Conservation (phyloP, 2,113 vertebrate genomes). For the Brienomyrus longianalis region DNA sequence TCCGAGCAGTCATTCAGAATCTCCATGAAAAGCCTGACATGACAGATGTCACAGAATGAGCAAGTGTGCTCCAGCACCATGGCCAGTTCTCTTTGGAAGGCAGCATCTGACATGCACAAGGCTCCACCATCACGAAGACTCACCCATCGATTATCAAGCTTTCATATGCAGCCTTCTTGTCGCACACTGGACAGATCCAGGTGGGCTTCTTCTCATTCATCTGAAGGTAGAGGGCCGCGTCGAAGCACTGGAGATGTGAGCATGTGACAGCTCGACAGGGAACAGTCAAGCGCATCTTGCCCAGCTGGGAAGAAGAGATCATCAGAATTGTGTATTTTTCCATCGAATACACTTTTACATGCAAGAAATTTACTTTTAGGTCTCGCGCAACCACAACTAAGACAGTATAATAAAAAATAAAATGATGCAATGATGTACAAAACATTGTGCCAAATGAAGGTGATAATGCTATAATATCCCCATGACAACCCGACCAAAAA, state of each 20-base stretch:
- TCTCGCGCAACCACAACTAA: background rate
- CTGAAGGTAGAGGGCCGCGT: constrained; percentile 93
- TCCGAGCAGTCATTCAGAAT: constrained; percentile 93
- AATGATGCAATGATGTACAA: background rate
- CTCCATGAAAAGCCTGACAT: constrained; percentile 86
- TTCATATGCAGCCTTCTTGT: constrained; percentile 92
- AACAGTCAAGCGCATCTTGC: constrained; percentile 92
- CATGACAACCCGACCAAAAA: background rate
- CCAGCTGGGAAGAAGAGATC: constrained; percentile 63
- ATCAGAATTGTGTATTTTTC: background rate
- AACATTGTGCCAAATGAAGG: background rate
- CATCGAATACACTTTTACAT: background rate
- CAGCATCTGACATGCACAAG: too few species aligned
- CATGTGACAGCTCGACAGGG: constrained; percentile 92
- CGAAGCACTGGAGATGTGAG: constrained; percentile 94
- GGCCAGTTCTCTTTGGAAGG: background rate
- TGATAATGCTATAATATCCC: background rate
- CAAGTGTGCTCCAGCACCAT: background rate
- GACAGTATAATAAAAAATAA: background rate
- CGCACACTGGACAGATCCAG: constrained; percentile 97
- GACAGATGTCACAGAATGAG: background rate
- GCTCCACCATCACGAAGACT: constrained; percentile 22
- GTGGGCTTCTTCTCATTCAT: constrained; percentile 98
- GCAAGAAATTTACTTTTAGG: background rate
- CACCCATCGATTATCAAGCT: constrained; percentile 93